A percentile compares a stretch with the other conserved stretches of the same genome.
These are phyloP conservation scores for Oxyteleia sp. DNA, from an alignment of 2,888 invertebrate species.

Conservation along the genomic window DNA sequence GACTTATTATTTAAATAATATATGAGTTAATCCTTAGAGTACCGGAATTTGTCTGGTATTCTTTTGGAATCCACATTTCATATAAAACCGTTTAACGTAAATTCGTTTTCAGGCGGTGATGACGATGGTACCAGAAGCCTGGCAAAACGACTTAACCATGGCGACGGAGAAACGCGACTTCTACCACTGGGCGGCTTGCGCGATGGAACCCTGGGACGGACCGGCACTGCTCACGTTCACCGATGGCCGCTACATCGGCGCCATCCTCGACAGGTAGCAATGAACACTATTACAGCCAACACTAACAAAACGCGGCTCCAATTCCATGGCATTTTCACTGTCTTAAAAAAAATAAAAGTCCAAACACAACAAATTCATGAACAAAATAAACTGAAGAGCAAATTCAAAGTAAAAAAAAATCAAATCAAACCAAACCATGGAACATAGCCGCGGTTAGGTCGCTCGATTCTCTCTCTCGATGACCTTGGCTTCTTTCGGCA, in stretches of 20 bases:
- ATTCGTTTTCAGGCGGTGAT: constrained; percentile 94
- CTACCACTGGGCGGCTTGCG: constrained; percentile 98
- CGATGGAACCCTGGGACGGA: constrained; percentile 99
- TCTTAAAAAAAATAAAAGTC: too few species aligned
- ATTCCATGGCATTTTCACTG: constrained; percentile 65
- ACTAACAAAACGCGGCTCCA: constrained; percentile 73
- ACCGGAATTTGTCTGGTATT: too few species aligned
- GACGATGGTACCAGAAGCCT: constrained; percentile 99
- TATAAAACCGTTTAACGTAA: too few species aligned
- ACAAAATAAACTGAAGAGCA: too few species aligned
- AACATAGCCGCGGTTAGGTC: constrained; percentile 38
- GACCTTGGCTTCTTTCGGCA: constrained; percentile 35
- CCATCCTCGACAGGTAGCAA: constrained; percentile 90
- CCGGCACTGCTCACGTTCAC: constrained; percentile 98
- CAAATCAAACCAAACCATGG: constrained; percentile 38
- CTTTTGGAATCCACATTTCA: too few species aligned
- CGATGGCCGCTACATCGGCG: constrained; percentile 98
- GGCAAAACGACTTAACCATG: constrained; percentile 99
- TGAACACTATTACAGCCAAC: constrained; percentile 47
- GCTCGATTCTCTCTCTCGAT: constrained; percentile 45
- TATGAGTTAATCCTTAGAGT: too few species aligned
- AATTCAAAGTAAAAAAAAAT: background rate
- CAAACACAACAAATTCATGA: too few species aligned
- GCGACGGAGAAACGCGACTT: constrained; percentile 96
- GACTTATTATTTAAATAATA: too few species aligned